These are phyloP conservation scores for Willowsia nigromaculata DNA, from an alignment of 2,888 invertebrate genomes.

Conservation along the genomic window DNA sequence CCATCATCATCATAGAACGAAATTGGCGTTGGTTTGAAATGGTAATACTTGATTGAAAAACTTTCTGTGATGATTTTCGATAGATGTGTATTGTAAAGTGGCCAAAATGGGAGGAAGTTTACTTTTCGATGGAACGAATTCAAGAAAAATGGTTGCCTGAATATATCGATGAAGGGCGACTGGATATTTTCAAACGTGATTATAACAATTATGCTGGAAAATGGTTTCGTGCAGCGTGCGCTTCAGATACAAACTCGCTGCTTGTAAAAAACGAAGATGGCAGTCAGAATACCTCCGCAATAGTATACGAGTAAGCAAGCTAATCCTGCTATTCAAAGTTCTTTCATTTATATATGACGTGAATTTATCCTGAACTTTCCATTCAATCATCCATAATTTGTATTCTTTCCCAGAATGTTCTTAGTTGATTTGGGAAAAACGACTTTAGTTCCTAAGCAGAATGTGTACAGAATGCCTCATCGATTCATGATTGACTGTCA, in stretches of 20 bases:
- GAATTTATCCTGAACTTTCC: too few relatives aligned
- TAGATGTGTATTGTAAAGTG: constrained; percentile 65
- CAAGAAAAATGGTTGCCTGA: background rate
- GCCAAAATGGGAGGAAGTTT: constrained; percentile 42
- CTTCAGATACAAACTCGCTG: background rate
- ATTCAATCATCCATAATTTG: too few relatives aligned
- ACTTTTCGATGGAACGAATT: background rate
- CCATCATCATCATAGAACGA: background rate
- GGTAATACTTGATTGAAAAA: too few relatives aligned
- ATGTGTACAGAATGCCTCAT: constrained; percentile 1
- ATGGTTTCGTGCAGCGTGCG: constrained; percentile 65
- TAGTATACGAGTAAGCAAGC: background rate
- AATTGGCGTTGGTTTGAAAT: background rate
- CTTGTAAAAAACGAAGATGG: background rate
- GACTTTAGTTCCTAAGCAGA: background rate
- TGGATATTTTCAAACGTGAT: constrained; percentile 47
- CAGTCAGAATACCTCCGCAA: background rate
- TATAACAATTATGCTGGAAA: constrained; percentile 29
- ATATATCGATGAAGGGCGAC: background rate
- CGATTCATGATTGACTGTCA: constrained; percentile 36
- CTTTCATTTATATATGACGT: too few relatives aligned
- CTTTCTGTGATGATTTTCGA: background rate
- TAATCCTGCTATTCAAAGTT: too few relatives aligned
- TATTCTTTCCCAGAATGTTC: constrained; percentile 29
- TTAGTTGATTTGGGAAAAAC: constrained; percentile 54